Percentiles rank a stretch among this genome's conserved stretches.
phyloP scores from a whole-genome alignment of 1,140 invertebrate species.

The Papilio dardanus region DNA sequence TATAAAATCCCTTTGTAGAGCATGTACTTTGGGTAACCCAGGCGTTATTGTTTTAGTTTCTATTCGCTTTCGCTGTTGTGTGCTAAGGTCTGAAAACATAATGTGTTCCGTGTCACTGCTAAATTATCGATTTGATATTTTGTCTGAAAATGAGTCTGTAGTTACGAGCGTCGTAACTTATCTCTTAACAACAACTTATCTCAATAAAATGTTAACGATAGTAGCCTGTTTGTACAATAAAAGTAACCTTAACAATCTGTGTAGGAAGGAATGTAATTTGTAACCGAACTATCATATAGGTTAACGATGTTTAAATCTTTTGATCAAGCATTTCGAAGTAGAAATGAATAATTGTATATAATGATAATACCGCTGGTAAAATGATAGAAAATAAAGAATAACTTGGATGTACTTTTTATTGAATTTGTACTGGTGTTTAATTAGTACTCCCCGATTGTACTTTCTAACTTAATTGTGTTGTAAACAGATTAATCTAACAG shows the following conservation, averaged over 20 bases:
- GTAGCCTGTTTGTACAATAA: not conserved
- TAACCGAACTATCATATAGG: not conserved
- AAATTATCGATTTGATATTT: slow-evolving; percentile 7
- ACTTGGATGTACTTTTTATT: too few species aligned
- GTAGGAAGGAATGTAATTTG: not conserved
- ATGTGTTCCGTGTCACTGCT: slow-evolving; percentile 16
- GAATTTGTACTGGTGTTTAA: too few species aligned
- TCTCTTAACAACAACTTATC: slow-evolving; percentile 17
- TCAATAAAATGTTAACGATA: slow-evolving; percentile 14
- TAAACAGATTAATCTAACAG: too few species aligned
- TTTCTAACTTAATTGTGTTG: too few species aligned
- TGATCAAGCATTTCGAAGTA: not conserved
- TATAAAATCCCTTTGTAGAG: too few species aligned
- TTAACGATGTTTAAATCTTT: not conserved
- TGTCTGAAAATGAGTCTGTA: slow-evolving; percentile 3
- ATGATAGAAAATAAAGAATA: too few species aligned
- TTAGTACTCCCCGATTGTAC: too few species aligned
- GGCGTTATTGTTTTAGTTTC: not conserved
- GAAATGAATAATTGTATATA: too few species aligned
- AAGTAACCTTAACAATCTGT: not conserved
- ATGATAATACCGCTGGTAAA: too few species aligned
- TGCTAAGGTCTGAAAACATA: not conserved
- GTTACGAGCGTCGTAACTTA: slow-evolving; percentile 6
- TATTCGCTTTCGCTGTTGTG: not conserved
- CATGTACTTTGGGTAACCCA: too few species aligned